Percentiles rank a stretch among this genome's conserved stretches.
phyloP scores from a whole-genome alignment of 37 sponge, comb jelly and placozoan species.

The Eunapius fragilis region DNA sequence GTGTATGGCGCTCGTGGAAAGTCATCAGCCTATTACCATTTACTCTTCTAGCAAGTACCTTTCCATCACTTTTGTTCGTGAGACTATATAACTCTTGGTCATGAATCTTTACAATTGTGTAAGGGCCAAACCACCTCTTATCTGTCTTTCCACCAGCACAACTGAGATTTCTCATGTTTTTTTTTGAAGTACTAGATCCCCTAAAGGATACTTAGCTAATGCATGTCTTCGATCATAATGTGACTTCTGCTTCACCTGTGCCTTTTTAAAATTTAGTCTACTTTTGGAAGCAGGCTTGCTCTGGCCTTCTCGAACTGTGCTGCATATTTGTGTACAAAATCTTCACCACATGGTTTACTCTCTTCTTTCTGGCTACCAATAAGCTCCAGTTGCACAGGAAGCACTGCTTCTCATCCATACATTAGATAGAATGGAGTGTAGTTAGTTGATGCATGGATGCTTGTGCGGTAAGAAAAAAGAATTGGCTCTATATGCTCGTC shows the following conservation, averaged over 20 bases:
- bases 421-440: constrained; percentile 37
- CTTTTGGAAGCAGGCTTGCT: neutral
- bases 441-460: constrained; percentile 41
- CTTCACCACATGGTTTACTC: neutral
- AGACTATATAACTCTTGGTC: neutral
- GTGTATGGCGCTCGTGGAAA: neutral
- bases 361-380: neutral
- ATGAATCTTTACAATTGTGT: neutral
- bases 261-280: constrained; percentile 16
- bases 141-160: neutral
- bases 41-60: neutral
- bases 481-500: constrained; percentile 28
- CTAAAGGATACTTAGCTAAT: constrained; percentile 4
- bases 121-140: neutral
- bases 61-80: neutral
- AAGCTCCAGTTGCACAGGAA: neutral
- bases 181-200: neutral
- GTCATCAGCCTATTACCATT: neutral
- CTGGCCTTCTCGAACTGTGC: neutral
- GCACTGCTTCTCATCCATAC: constrained; percentile 21
- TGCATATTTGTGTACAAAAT: neutral
- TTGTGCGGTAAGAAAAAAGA: constrained; percentile 43
- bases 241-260: constrained; percentile 41
- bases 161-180: neutral
- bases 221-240: constrained; percentile 40